These are phyloP conservation scores for Trialeurodes vaporariorum DNA, from an alignment of 1,140 invertebrate genomes.

Conservation along the genomic window DNA sequence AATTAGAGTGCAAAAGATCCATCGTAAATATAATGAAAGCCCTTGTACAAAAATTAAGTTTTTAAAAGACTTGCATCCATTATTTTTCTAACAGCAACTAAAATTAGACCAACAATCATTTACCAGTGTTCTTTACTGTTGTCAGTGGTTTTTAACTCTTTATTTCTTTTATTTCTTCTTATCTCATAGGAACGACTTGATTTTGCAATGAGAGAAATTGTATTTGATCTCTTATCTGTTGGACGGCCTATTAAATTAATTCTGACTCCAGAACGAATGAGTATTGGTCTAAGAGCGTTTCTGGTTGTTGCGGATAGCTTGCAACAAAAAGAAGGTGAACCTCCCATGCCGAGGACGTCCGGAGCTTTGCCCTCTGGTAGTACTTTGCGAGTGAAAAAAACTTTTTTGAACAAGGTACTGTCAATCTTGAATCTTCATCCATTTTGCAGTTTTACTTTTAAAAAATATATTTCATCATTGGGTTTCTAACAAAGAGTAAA, in stretches of 20 bases:
- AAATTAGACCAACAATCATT: no score
- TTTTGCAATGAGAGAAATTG: constrained; percentile 98
- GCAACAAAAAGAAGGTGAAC: constrained; percentile 97
- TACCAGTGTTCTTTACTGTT: no score
- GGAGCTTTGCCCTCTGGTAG: constrained; percentile 89
- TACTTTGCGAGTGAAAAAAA: constrained; percentile 90
- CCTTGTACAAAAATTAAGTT: no score
- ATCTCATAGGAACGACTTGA: constrained; percentile 65
- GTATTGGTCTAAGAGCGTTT: constrained; percentile 92
- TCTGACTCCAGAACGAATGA: constrained; percentile 95
- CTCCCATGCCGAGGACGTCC: constrained; percentile 91
- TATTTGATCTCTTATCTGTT: constrained; percentile 94
- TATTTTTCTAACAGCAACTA: no score
- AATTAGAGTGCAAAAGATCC: no score
- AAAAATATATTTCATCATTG: no score
- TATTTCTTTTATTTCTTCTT: constrained; percentile 6
- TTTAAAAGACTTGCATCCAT: no score
- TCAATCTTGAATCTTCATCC: no score
- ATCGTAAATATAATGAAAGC: no score
- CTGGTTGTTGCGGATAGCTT: constrained; percentile 95
- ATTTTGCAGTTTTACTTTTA: no score
- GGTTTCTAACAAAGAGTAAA: no score
- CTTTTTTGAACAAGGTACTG: constrained; percentile 74
- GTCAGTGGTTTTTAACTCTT: not conserved
- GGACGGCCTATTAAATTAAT: constrained; percentile 90